These are phyloP conservation scores for Bombylius discolor DNA, from an alignment of 2,888 invertebrate species.

Conservation along the genomic window DNA sequence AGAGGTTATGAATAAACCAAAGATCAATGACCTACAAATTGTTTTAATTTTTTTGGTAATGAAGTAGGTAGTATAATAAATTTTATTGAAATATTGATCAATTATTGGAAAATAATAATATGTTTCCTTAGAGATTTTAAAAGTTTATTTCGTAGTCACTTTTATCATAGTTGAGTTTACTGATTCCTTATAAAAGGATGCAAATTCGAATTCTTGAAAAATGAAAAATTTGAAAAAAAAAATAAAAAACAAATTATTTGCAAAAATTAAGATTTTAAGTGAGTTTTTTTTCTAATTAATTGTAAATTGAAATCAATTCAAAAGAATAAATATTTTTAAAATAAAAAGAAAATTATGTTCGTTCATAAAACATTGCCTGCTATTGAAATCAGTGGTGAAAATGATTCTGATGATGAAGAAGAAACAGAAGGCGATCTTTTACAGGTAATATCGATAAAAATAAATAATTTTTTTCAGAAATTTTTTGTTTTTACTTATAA, in stretches of 20 bases:
- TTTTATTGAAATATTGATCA: too few relatives aligned
- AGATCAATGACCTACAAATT: too few relatives aligned
- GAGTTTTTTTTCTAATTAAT: neutral
- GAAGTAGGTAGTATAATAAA: too few relatives aligned
- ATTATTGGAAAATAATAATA: too few relatives aligned
- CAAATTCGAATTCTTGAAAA: neutral
- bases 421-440: slow-evolving; percentile 36
- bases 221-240: neutral
- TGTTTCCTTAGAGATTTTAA: too few relatives aligned
- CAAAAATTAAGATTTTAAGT: neutral
- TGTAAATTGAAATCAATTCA: neutral
- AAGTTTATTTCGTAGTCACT: too few relatives aligned
- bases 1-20: too few relatives aligned
- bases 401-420: slow-evolving; percentile 44
- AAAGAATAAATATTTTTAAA: neutral
- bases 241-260: neutral
- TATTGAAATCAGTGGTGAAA: neutral
- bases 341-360: neutral
- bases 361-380: slow-evolving; percentile 7
- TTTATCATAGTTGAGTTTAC: too few relatives aligned
- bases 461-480: neutral
- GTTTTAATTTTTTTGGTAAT: too few relatives aligned
- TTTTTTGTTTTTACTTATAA: too few relatives aligned
- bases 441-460: slow-evolving; percentile 22
- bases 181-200: too few relatives aligned